Evolutionary conservation across 2,888 invertebrate genomes (phyloP).

Genomic region (Elegia similella): DNA sequence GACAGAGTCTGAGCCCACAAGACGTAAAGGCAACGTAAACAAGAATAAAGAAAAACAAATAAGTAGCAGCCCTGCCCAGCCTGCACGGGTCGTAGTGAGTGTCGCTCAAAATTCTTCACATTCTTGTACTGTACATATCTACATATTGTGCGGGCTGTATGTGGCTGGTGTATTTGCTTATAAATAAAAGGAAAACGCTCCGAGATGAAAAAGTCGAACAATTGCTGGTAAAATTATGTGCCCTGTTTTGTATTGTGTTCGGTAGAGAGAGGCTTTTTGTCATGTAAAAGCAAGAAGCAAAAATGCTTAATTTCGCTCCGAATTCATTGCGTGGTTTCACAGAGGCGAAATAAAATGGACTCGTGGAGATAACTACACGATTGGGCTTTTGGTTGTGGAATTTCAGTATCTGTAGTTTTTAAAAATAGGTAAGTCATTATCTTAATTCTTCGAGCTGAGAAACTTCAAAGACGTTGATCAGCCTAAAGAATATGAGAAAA

Average conservation of each 20-base stretch:
- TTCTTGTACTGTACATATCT: constrained; percentile 7
- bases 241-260: constrained; percentile 11
- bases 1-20: too few species aligned
- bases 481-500: too few species aligned
- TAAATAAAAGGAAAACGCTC: constrained; percentile 15
- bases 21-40: too few species aligned
- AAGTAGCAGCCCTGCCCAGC: not conserved
- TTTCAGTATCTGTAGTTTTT: not conserved
- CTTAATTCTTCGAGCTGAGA: too few species aligned
- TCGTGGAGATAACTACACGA: not conserved
- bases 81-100: constrained; percentile 4
- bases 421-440: not conserved
- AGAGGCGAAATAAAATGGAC: not conserved
- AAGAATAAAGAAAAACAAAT: not conserved
- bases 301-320: constrained; percentile 7
- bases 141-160: constrained; percentile 6
- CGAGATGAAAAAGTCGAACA: constrained; percentile 17
- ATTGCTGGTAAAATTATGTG: constrained; percentile 13
- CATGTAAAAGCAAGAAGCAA: constrained; percentile 8
- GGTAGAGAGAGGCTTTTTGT: constrained; percentile 7
- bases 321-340: not conserved
- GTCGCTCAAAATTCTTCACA: constrained; percentile 18
- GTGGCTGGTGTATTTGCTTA: constrained; percentile 16
- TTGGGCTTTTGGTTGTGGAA: not conserved
- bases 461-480: too few species aligned